phyloP scores from a whole-genome alignment of 2,113 vertebrate species.

The Smithornis capensis region DNA sequence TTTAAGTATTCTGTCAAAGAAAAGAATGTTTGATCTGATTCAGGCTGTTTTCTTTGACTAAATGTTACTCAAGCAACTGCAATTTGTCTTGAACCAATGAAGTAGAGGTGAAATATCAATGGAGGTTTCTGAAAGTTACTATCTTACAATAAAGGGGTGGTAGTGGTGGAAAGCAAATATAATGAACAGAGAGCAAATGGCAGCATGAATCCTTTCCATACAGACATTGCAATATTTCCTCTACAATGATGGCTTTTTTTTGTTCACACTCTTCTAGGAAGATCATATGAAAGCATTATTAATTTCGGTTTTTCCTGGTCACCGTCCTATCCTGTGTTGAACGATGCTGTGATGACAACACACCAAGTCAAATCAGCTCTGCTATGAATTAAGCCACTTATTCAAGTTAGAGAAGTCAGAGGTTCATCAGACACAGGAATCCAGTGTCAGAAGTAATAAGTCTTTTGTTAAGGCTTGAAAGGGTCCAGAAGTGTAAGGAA shows the following conservation, averaged over 20 bases:
- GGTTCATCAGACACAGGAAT: background rate
- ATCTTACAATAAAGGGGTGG: background rate
- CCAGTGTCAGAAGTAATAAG: slow-evolving; percentile 13
- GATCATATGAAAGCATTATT: background rate
- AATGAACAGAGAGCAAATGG: slow-evolving; percentile 38
- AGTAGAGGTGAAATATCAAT: background rate
- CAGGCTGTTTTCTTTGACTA: background rate
- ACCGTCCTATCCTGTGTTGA: slow-evolving; percentile 20
- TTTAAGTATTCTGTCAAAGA: background rate
- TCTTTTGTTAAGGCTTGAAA: background rate
- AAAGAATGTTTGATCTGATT: background rate
- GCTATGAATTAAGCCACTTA: background rate
- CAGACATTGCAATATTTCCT: background rate
- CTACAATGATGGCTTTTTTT: background rate
- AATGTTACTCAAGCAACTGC: background rate
- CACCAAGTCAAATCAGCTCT: background rate
- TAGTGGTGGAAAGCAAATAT: background rate
- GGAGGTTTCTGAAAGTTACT: background rate
- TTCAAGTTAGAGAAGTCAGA: background rate
- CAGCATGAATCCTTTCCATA: background rate
- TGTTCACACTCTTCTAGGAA: background rate
- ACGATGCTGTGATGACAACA: background rate
- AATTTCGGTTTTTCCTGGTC: slow-evolving; percentile 29
- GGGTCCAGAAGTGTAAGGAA: background rate
- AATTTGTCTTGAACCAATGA: background rate